Conservation (phyloP, 2,797 vertebrate genomes). For the Argyrosomus regius region DNA sequence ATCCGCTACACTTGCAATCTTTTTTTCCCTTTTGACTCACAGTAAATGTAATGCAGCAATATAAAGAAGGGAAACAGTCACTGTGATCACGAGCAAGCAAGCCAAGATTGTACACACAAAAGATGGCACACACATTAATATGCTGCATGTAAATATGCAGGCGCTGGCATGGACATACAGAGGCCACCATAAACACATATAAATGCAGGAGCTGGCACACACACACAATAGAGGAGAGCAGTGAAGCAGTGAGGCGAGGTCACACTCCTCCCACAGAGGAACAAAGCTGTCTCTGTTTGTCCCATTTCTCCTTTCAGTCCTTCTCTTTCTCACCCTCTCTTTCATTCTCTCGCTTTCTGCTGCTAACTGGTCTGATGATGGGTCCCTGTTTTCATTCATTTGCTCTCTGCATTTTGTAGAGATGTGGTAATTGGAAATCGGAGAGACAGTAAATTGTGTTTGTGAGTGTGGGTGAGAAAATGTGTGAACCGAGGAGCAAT, state of each 20-base stretch:
- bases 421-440: constrained; percentile 54
- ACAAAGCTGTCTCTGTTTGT: constrained; percentile 80
- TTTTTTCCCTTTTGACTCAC: background rate
- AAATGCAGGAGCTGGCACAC: constrained; percentile 31
- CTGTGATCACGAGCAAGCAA: background rate
- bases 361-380: constrained; percentile 62
- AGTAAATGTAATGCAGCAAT: background rate
- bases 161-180: constrained; percentile 22
- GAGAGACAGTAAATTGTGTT: constrained; percentile 35
- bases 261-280: constrained; percentile 73
- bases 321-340: constrained; percentile 42
- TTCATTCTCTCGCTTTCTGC: constrained; percentile 49
- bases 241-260: constrained; percentile 71
- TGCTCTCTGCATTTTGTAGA: constrained; percentile 29
- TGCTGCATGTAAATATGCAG: constrained; percentile 27
- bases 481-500: background rate
- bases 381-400: constrained; percentile 40
- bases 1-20: background rate
- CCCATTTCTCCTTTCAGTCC: constrained; percentile 60
- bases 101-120: constrained; percentile 3
- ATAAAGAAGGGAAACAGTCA: background rate
- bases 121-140: constrained; percentile 28
- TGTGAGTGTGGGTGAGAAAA: constrained; percentile 1
- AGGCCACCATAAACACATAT: constrained; percentile 29
- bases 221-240: constrained; percentile 71